These are phyloP conservation scores for Metacarcinus magister DNA, from an alignment of 2,888 invertebrate species.

Conservation along the genomic window DNA sequence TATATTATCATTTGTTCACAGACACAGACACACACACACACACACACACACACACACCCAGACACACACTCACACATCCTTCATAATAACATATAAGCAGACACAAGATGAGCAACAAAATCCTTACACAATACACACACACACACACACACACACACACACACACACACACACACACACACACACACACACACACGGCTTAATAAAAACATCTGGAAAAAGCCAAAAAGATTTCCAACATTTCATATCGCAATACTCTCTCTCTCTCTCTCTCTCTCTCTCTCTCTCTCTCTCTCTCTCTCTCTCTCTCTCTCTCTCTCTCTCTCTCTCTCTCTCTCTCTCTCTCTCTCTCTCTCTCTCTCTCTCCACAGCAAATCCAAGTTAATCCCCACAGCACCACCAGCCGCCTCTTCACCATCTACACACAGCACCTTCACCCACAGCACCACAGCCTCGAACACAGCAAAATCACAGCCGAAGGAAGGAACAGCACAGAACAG, in stretches of 20 bases:
- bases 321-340: too few relatives aligned
- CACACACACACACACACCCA: slow-evolving; percentile 29
- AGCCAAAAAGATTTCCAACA: not conserved
- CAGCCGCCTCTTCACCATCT: too few relatives aligned
- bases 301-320: too few relatives aligned
- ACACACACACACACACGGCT: not conserved
- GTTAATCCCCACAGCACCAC: too few relatives aligned
- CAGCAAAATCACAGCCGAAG: too few relatives aligned
- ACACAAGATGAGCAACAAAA: not conserved
- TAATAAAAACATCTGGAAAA: not conserved
- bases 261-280: too few relatives aligned
- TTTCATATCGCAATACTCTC: not conserved
- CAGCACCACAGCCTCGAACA: too few relatives aligned
- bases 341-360: not conserved
- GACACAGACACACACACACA: not conserved
- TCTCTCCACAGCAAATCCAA: not conserved
- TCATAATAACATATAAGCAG: too few relatives aligned
- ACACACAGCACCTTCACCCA: too few relatives aligned
- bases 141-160: not conserved
- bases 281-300: too few relatives aligned
- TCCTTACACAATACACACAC: not conserved
- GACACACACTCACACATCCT: not conserved
- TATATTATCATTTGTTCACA: not conserved
- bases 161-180: slow-evolving; percentile 14
- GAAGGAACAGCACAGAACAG: too few relatives aligned